Evolutionary conservation across 2,888 invertebrate species (phyloP), one percentile per base, ranked within the genome.

Genomic region (Drosophila anomalata): DNA sequence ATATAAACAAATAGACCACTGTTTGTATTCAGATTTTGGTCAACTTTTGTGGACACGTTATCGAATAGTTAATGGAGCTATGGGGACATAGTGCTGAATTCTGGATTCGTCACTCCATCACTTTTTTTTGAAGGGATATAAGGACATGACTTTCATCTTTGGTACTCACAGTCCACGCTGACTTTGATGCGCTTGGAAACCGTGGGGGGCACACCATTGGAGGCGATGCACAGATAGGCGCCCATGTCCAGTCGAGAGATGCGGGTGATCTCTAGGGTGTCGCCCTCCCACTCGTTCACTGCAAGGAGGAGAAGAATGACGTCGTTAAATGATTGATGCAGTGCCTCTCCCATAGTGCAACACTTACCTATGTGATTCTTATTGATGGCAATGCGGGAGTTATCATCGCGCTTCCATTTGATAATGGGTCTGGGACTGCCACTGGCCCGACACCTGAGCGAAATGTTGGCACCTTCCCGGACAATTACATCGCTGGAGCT

Each of bases 111-210:
- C 72, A 66, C 62, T 84, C 63, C 59, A 79, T 81, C 70, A 84
- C 65, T 63, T 72, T 68, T 36, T 33, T 33, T 33, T n/a, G 42
- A n/a, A 17, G 8, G 14, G 20, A 20, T 17, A 42, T 47, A 62
- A 58, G 67, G 73, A 48, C 53, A 53, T 50, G 67, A 33, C 9
- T 46, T 42, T 54, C 22, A 33, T 14, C 26, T 31, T 20, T 41
- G 41, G 24, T 93, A 96, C 97, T 97, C 93, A 97, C 97, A 97
- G 92, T 97, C 97, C 62, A 97, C 97, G 93, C 96, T 97, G 90
- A 97, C 96, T 95, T 96, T 97, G 90, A 97, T 97, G 90, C 96
- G 94, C 92, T 97, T 97, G 91, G 97, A 97, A 79, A 97, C 97
- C 42, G 96, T 95, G 11, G 97, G 97, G 3, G 97, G 97, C 33